Percentiles rank a stretch among this genome's conserved stretches.
phyloP scores from a whole-genome alignment of 2,797 vertebrate genomes.

The Melanotaenia trifasciata region DNA sequence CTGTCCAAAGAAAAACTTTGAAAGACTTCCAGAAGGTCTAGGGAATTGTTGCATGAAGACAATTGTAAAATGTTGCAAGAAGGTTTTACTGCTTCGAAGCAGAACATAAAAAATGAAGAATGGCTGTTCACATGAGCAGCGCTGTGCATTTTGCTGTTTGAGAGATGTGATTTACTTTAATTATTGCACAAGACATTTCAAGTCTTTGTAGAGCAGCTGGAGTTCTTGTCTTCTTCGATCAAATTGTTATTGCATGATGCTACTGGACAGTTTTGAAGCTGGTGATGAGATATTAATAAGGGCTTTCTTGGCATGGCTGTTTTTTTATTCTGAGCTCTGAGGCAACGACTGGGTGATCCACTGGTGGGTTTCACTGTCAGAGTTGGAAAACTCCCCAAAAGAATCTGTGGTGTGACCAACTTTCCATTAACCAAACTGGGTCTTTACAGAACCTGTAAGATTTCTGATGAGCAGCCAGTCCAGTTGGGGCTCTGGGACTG shows the following conservation, averaged over 20 bases:
- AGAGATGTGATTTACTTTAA: neutral
- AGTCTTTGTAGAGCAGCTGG: neutral
- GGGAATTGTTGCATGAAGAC: neutral
- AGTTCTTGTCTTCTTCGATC: neutral
- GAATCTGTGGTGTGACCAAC: neutral
- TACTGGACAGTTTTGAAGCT: conserved; percentile 1
- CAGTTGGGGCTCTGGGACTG: neutral
- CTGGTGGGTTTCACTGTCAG: neutral
- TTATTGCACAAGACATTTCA: neutral
- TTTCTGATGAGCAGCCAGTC: neutral
- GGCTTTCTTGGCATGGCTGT: neutral
- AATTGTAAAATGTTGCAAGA: neutral
- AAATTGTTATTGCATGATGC: neutral
- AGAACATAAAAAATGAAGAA: no score
- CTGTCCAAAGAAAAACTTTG: no score
- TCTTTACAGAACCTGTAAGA: neutral
- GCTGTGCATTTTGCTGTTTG: neutral
- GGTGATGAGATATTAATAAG: neutral
- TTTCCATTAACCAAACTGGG: neutral
- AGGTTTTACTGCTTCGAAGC: no score
- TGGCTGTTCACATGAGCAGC: no score
- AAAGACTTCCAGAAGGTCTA: neutral
- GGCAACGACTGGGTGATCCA: neutral
- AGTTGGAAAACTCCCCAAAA: conserved; percentile 3
- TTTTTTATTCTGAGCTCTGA: neutral